These are phyloP conservation scores for Coboldia fuscipes DNA, from an alignment of 1,140 invertebrate species.

Conservation along the genomic window DNA sequence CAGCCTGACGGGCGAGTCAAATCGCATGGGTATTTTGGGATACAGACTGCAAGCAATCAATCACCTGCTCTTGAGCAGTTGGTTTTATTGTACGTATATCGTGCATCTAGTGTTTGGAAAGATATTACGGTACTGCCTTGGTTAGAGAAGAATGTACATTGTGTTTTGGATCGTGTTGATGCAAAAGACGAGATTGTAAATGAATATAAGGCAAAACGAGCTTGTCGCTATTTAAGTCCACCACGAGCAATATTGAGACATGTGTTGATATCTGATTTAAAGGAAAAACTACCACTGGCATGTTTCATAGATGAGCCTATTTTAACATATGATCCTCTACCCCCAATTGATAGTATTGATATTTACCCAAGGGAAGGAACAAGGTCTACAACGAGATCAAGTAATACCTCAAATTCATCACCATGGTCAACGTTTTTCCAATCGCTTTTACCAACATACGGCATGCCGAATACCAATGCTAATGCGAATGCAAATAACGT, in stretches of 20 bases:
- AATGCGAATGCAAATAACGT: conserved; percentile 3
- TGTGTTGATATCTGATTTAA: conserved; percentile 59
- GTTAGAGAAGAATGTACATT: conserved; percentile 49
- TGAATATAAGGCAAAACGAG: conserved; percentile 37
- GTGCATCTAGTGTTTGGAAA: conserved; percentile 60
- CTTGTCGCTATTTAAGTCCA: conserved; percentile 24
- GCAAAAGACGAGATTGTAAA: conserved; percentile 36
- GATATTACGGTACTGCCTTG: conserved; percentile 50
- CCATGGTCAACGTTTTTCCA: conserved; percentile 37
- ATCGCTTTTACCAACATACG: conserved; percentile 39
- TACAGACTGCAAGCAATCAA: conserved; percentile 26
- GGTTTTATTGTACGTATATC: conserved; percentile 46
- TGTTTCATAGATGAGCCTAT: conserved; percentile 29
- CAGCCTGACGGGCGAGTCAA: conserved; percentile 40
- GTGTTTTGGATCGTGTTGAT: conserved; percentile 40
- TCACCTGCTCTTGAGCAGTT: conserved; percentile 43
- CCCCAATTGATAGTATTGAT: conserved; percentile 51
- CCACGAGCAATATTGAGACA: conserved; percentile 57
- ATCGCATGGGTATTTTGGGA: conserved; percentile 26
- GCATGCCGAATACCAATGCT: conserved; percentile 16
- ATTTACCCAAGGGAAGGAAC: conserved; percentile 35
- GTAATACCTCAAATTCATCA: conserved; percentile 12
- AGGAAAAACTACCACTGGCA: conserved; percentile 28
- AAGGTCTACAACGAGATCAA: conserved; percentile 16
- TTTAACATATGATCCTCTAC: conserved; percentile 63